Evolutionary conservation across 2,888 invertebrate species (phyloP).

Genomic region (Agonum fuliginosum): DNA sequence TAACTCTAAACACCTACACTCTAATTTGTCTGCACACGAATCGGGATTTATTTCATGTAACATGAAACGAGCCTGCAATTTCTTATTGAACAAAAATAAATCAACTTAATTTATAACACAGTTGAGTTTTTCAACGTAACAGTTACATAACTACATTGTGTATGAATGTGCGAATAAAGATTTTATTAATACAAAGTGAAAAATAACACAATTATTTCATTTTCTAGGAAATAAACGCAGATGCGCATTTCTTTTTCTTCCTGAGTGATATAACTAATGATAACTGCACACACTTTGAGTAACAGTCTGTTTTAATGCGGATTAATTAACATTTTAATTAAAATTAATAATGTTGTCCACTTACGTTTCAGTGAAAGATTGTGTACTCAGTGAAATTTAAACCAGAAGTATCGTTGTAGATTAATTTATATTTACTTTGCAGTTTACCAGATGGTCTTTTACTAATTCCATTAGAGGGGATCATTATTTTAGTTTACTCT

Average conservation of each 20-base stretch:
- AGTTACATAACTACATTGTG: too few species aligned
- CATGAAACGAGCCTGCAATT: too few species aligned
- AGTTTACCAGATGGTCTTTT: too few species aligned
- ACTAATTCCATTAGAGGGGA: too few species aligned
- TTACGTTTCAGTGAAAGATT: slow-evolving; percentile 29
- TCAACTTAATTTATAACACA: too few species aligned
- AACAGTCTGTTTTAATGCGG: slow-evolving; percentile 20
- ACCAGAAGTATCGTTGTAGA: slow-evolving; percentile 22
- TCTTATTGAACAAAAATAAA: too few species aligned
- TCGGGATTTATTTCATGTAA: neutral
- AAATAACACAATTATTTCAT: neutral
- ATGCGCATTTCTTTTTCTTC: neutral
- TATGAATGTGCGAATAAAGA: too few species aligned
- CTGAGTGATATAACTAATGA: neutral
- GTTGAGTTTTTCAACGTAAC: too few species aligned
- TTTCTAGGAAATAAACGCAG: too few species aligned
- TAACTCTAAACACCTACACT: neutral
- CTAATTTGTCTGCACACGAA: neutral
- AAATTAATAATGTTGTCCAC: slow-evolving; percentile 34
- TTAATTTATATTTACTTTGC: slow-evolving; percentile 17
- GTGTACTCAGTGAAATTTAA: slow-evolving; percentile 23
- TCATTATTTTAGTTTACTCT: too few species aligned
- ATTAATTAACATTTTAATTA: slow-evolving; percentile 38
- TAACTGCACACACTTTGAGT: slow-evolving; percentile 14
- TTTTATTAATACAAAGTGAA: neutral